Conservation (phyloP, 2,797 vertebrate genomes). For the Sorex maritimensis region DNA sequence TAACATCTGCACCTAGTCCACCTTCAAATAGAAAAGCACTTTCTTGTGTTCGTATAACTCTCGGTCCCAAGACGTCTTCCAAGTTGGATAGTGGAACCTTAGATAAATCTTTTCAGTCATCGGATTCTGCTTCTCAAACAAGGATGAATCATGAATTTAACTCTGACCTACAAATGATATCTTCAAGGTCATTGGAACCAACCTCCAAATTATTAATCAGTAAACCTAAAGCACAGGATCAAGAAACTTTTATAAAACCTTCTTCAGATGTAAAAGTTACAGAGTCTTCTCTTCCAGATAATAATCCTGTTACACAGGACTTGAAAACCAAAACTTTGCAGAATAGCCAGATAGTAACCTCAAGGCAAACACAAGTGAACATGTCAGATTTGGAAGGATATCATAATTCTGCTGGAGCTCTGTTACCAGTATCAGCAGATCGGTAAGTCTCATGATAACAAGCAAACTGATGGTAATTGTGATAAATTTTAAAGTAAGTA, state of each 20-base stretch:
- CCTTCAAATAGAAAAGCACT: slow-evolving; percentile 88
- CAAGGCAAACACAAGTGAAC: slow-evolving; percentile 72
- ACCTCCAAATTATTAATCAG: slow-evolving; percentile 57
- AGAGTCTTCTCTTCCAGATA: slow-evolving; percentile 60
- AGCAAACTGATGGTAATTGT: slow-evolving; percentile 74
- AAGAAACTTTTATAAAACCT: slow-evolving; percentile 75
- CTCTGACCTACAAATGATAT: background rate
- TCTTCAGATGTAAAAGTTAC: slow-evolving; percentile 71
- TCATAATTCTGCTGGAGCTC: slow-evolving; percentile 75
- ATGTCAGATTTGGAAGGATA: slow-evolving; percentile 31
- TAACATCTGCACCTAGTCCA: background rate
- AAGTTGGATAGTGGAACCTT: slow-evolving; percentile 58
- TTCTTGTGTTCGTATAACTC: slow-evolving; percentile 92
- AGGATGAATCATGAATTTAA: background rate
- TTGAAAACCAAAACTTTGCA: slow-evolving; percentile 67
- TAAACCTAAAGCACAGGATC: slow-evolving; percentile 66
- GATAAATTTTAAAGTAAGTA: slow-evolving; percentile 71
- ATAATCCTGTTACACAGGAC: slow-evolving; percentile 83
- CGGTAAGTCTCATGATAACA: slow-evolving; percentile 84
- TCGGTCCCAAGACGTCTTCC: slow-evolving; percentile 89
- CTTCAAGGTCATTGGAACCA: slow-evolving; percentile 68
- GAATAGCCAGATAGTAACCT: slow-evolving; percentile 75
- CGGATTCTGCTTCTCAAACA: slow-evolving; percentile 47
- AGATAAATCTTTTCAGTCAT: slow-evolving; percentile 55
- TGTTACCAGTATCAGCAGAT: slow-evolving; percentile 68